These are phyloP conservation scores for Agapornis canus DNA, from an alignment of 2,797 vertebrate species.

Conservation along the genomic window DNA sequence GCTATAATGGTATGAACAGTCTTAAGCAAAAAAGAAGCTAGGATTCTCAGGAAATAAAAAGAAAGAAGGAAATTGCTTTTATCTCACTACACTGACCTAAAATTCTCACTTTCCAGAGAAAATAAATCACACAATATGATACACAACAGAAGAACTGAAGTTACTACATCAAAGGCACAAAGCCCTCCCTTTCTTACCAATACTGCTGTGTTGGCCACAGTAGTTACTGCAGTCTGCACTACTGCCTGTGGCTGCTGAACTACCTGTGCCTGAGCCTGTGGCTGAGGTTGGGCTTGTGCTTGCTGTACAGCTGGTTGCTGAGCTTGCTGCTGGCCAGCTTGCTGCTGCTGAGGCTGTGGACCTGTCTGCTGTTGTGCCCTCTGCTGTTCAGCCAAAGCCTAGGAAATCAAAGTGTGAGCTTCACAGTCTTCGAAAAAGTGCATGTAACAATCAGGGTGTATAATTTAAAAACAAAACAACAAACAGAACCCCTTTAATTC, in stretches of 20 bases:
- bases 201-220: constrained; percentile 86
- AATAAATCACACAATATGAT: neutral
- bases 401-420: neutral
- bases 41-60: neutral
- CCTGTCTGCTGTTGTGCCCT: constrained; percentile 87
- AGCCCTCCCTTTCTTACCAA: constrained; percentile 81
- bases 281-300: constrained; percentile 71
- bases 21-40: neutral
- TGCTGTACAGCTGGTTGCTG: constrained; percentile 63
- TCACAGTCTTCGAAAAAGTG: neutral
- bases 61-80: neutral
- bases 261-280: constrained; percentile 80
- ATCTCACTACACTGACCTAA: neutral
- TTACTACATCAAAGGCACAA: constrained; percentile 6
- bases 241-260: constrained; percentile 80
- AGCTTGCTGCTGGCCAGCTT: constrained; percentile 65
- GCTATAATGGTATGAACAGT: accelerated
- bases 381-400: constrained; percentile 93
- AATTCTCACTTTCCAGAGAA: neutral
- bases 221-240: constrained; percentile 78
- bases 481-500: neutral
- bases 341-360: constrained; percentile 68
- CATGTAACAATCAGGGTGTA: neutral
- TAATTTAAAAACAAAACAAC: neutral
- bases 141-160: constrained; percentile 26